Percentiles rank a stretch among this genome's conserved stretches.
Evolutionary conservation across 1,140 invertebrate genomes (phyloP).

Genomic region (Tetramorium parvispinum): DNA sequence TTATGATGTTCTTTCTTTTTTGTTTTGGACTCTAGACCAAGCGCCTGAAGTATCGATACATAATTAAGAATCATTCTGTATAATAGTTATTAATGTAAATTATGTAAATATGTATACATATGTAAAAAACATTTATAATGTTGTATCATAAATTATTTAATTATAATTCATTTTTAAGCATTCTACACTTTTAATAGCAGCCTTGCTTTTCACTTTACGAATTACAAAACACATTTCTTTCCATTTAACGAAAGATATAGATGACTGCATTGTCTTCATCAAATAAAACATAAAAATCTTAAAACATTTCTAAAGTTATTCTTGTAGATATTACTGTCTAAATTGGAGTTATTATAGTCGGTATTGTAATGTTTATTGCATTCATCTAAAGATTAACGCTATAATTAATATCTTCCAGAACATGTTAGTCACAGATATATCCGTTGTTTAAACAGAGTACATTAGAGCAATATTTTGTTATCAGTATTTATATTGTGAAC

Average conservation of each 20-base stretch:
- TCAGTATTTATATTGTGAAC: background rate
- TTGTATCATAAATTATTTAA: slow-evolving; percentile 20
- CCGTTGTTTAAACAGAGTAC: background rate
- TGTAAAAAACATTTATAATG: slow-evolving; percentile 19
- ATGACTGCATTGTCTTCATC: background rate
- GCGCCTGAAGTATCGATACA: background rate
- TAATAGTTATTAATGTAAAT: slow-evolving; percentile 16
- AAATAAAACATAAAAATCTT: background rate
- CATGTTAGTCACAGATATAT: slow-evolving; percentile 4
- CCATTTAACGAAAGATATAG: background rate
- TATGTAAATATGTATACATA: slow-evolving; percentile 31
- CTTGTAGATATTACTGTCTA: slow-evolving; percentile 15
- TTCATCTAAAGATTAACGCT: background rate
- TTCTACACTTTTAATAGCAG: slow-evolving; percentile 11
- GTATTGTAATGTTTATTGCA: background rate
- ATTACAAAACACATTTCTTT: slow-evolving; percentile 8
- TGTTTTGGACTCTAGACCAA: slow-evolving; percentile 16
- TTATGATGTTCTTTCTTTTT: background rate
- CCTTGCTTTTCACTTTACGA: slow-evolving; percentile 6
- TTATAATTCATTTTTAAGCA: background rate
- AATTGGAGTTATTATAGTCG: background rate
- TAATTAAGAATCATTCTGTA: slow-evolving; percentile 7
- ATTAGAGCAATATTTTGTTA: background rate
- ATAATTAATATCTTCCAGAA: slow-evolving; percentile 12
- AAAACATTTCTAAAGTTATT: slow-evolving; percentile 7